Percentiles rank a stretch among this genome's conserved stretches.
phyloP scores from a whole-genome alignment of 1,140 invertebrate species.

The Bombus haemorrhoidalis region DNA sequence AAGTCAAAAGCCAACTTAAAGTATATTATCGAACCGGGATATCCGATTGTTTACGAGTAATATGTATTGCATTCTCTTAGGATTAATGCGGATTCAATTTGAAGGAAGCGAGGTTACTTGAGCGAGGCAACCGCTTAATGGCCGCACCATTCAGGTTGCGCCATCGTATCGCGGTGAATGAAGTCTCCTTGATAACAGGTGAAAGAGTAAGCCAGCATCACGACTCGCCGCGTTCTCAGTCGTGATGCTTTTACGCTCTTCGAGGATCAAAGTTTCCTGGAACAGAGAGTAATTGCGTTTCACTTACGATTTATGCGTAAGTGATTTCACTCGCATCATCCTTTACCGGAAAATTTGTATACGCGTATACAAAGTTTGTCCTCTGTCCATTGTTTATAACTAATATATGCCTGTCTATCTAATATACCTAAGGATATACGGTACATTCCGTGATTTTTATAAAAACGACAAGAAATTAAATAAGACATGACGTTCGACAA shows the following conservation, averaged over 20 bases:
- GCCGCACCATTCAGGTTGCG: conserved; percentile 29
- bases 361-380: background rate
- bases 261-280: conserved; percentile 56
- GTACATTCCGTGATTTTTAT: too few relatives aligned
- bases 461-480: too few relatives aligned
- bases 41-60: background rate
- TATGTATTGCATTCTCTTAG: background rate
- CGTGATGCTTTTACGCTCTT: conserved; percentile 36
- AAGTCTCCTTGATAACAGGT: conserved; percentile 48
- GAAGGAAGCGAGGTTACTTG: conserved; percentile 7
- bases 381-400: background rate
- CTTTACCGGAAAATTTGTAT: background rate
- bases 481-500: too few relatives aligned
- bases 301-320: conserved; percentile 33
- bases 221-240: background rate
- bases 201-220: conserved; percentile 31
- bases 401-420: too few relatives aligned
- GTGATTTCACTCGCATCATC: conserved; percentile 29
- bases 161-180: conserved; percentile 40
- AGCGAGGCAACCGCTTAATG: conserved; percentile 21
- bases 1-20: background rate
- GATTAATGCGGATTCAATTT: conserved; percentile 15
- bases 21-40: too few relatives aligned
- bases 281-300: conserved; percentile 42
- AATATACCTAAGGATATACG: too few relatives aligned